phyloP scores from a whole-genome alignment of 1,140 invertebrate species.

The Cheumatopsyche charites region DNA sequence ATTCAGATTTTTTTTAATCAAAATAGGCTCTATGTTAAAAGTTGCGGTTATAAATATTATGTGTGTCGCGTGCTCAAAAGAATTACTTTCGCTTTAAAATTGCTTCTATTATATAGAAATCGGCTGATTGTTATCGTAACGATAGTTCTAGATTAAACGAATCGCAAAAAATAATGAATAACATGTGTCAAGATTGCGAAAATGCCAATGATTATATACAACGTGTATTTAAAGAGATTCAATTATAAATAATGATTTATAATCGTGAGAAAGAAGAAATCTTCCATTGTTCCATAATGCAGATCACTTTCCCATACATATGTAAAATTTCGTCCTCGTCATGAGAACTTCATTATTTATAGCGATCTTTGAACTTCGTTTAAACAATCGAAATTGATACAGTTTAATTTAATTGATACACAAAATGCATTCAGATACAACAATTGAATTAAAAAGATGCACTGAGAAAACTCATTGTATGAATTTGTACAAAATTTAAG shows the following conservation, averaged over 20 bases:
- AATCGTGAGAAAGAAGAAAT: conserved; percentile 12
- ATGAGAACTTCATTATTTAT: not conserved
- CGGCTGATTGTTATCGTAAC: not conserved
- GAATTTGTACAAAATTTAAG: too few relatives aligned
- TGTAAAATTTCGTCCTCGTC: conserved; percentile 3
- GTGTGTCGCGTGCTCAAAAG: not conserved
- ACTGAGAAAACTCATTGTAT: too few relatives aligned
- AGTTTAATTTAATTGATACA: too few relatives aligned
- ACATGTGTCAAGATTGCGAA: not conserved
- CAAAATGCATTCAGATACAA: too few relatives aligned
- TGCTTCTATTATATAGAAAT: not conserved
- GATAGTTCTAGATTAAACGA: too few relatives aligned
- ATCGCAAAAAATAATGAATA: too few relatives aligned
- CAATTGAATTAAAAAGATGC: too few relatives aligned
- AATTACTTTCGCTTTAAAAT: conserved; percentile 12
- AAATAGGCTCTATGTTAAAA: too few relatives aligned
- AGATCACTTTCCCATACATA: conserved; percentile 6
- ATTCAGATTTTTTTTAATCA: too few relatives aligned
- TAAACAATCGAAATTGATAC: too few relatives aligned
- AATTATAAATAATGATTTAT: not conserved
- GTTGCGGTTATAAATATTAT: too few relatives aligned
- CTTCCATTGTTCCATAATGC: conserved; percentile 3
- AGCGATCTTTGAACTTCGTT: not conserved
- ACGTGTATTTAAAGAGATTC: not conserved
- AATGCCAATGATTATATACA: not conserved